Conservation (phyloP, 2,797 vertebrate genomes). For the Karalla daura region DNA sequence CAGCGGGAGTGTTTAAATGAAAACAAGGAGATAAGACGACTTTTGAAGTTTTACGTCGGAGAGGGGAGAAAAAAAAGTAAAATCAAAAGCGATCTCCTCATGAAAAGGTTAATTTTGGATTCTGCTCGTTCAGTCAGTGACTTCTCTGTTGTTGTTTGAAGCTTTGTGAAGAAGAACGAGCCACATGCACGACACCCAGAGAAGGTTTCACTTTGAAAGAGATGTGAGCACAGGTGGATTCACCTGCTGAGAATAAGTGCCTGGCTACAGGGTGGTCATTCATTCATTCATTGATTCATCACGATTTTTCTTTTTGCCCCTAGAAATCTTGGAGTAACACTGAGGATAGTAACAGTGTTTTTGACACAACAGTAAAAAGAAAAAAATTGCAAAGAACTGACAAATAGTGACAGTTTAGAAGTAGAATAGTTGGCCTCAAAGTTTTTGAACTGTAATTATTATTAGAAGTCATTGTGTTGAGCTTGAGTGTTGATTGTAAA, state of each 20-base stretch:
- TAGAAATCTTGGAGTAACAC: too few species aligned
- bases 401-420: too few species aligned
- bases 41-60: constrained; percentile 2
- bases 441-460: too few species aligned
- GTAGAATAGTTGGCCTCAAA: too few species aligned
- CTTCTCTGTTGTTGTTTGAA: neutral
- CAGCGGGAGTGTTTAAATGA: constrained; percentile 1
- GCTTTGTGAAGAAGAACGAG: neutral
- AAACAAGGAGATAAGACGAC: constrained; percentile 14
- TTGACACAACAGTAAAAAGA: too few species aligned
- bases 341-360: too few species aligned
- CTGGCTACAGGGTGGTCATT: neutral
- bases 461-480: too few species aligned
- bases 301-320: too few species aligned
- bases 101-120: constrained; percentile 8
- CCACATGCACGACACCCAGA: neutral
- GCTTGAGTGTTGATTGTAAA: too few species aligned
- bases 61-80: constrained; percentile 18
- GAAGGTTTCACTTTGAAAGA: neutral
- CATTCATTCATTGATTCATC: too few species aligned
- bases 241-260: neutral
- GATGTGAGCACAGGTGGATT: neutral
- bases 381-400: too few species aligned
- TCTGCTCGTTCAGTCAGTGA: neutral
- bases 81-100: constrained; percentile 1